Evolutionary conservation across 2,113 vertebrate genomes (phyloP).

Genomic region (Seriola quinqueradiata): DNA sequence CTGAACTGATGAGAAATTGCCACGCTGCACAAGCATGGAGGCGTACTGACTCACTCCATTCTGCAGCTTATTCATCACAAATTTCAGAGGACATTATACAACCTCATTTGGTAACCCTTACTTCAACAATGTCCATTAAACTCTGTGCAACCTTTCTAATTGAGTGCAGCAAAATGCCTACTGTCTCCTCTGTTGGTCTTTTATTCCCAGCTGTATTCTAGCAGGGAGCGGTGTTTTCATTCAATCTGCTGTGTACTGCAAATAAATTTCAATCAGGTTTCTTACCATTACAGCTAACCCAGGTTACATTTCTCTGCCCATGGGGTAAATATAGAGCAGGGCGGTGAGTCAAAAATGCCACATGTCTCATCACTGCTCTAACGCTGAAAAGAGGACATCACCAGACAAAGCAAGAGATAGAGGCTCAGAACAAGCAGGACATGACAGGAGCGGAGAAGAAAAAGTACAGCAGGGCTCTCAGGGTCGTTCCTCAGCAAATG

Average conservation of each 20-base stretch:
- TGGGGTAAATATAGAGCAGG: conserved; percentile 20
- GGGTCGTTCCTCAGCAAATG: conserved; percentile 37
- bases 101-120: conserved; percentile 39
- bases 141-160: conserved; percentile 61
- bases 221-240: conserved; percentile 42
- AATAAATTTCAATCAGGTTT: conserved; percentile 47
- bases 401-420: neutral
- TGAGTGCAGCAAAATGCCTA: conserved; percentile 47
- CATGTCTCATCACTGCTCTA: conserved; percentile 9
- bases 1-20: conserved; percentile 57
- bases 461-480: conserved; percentile 16
- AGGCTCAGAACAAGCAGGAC: conserved; percentile 20
- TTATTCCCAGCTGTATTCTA: conserved; percentile 47
- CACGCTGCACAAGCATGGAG: conserved; percentile 55
- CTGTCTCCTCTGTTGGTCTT: conserved; percentile 31
- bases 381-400: conserved; percentile 29
- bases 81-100: conserved; percentile 55
- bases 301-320: conserved; percentile 16
- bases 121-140: conserved; percentile 60
- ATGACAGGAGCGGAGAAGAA: conserved; percentile 5
- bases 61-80: conserved; percentile 58
- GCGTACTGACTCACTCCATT: conserved; percentile 63
- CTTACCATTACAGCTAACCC: conserved; percentile 10
- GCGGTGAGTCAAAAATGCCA: conserved; percentile 25
- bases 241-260: conserved; percentile 55